Percentiles rank a stretch among this genome's conserved stretches.
Evolutionary conservation across 2,113 vertebrate species (phyloP).

Genomic region (Ochotona curzoniae): DNA sequence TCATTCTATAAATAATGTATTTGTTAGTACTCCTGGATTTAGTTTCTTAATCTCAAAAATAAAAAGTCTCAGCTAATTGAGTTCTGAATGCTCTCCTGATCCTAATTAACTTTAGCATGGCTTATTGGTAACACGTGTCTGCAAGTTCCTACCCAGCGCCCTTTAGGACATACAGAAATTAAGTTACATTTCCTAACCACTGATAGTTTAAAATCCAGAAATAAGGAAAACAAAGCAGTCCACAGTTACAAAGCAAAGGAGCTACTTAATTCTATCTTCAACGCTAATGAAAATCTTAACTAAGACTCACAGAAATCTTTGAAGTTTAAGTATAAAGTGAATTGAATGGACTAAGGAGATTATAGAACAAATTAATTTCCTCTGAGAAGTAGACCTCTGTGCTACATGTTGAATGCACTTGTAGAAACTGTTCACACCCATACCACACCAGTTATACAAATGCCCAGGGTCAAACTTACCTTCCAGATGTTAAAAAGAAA

Average conservation of each 20-base stretch:
- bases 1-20: constrained; percentile 41
- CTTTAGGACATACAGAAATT: not conserved
- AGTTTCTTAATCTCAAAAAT: constrained; percentile 32
- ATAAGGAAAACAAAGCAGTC: not conserved
- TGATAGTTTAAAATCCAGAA: not conserved
- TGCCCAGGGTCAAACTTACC: not conserved
- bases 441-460: not conserved
- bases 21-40: constrained; percentile 11
- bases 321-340: not conserved
- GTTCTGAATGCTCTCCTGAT: not conserved
- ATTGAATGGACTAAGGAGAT: not conserved
- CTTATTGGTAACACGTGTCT: not conserved
- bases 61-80: constrained; percentile 7
- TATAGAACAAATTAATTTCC: not conserved
- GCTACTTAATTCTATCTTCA: not conserved
- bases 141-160: not conserved
- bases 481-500: not conserved
- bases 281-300: not conserved
- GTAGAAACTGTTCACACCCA: no score
- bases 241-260: not conserved
- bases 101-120: not conserved
- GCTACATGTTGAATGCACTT: no score
- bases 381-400: not conserved
- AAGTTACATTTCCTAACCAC: not conserved
- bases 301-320: constrained; percentile 18